Base-by-base conservation (phyloP, 1,140 invertebrate species). In the Oryzaephilus surinamensis region DNA sequence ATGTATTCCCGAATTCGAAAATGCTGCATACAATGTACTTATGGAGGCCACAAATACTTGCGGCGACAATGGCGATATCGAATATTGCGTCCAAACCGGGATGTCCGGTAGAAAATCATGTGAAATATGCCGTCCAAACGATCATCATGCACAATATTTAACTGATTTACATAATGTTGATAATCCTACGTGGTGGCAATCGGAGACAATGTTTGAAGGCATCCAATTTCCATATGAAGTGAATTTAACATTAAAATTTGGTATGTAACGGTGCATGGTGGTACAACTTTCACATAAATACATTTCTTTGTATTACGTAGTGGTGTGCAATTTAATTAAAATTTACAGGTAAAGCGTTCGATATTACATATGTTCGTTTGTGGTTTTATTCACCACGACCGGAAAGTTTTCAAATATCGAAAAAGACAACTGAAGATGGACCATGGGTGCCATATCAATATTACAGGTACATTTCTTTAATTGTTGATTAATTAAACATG, bases 131-230 rank as follows among this genome's bases (percentile, higher is more conserved):
- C 52, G 70, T 53, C 40, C 57, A 1, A 73, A 73, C 1, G 71
- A 80, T 31, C 87, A 93, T 65, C 77, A 80, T 3, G 73, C 84
- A 1, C 61, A 69, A n/a, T 92, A 74, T 58, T 68, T 98, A 31
- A 97, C 92, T 0, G 96, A 99, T 63, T 74, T 88, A 52, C 87
- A 94, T 48, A 77, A 80, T 51, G 78, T 84, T 43, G 81, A 89
- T 27, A 87, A 92, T 57, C 79, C 81, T 43, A 97, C 96, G 0
- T 97, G 92, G 91, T 99, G 96, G 95, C 94, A 98, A 58, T 96
- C 91, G 2, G 88, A 96, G 54, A 97, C 96, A 0, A 96, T 99
- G 89, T 76, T 76, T 45, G 89, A 98, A 51, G 82, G 78, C 10
- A 82, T 96, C 11, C 85, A 95, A 58, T 85, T 81, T 59, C 87